Evolutionary conservation across 2,797 vertebrate genomes (phyloP).

Genomic region (Mionectes olivaceus): DNA sequence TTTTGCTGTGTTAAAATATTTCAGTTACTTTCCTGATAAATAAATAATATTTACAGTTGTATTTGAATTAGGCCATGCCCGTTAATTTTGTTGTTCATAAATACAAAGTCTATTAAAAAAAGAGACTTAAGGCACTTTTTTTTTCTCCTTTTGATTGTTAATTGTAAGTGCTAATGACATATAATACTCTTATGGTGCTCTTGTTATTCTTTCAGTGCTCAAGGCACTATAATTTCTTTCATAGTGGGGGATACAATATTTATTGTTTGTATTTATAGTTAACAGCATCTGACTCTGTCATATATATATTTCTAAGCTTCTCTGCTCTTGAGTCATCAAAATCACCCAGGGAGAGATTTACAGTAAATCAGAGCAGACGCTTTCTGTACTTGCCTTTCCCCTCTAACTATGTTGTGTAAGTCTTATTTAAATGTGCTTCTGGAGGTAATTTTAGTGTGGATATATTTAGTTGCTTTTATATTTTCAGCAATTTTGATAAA

Average conservation of each 20-base stretch:
- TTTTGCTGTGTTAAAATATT: not conserved
- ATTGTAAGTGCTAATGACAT: not conserved
- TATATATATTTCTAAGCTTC: conserved; percentile 39
- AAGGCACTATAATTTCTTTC: not conserved
- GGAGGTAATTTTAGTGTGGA: not conserved
- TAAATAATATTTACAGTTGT: not conserved
- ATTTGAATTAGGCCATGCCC: not conserved
- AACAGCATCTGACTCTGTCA: not conserved
- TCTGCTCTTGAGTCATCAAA: conserved; percentile 44
- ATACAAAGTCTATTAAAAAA: not conserved
- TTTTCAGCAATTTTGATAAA: conserved; percentile 38
- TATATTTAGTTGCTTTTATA: conserved; percentile 31
- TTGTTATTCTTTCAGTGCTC: not conserved
- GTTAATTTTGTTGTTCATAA: not conserved
- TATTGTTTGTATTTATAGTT: conserved; percentile 42
- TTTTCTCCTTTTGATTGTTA: not conserved
- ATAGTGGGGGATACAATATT: not conserved
- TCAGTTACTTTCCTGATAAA: not conserved
- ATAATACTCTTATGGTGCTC: not conserved
- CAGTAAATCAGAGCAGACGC: conserved; percentile 25
- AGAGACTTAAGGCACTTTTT: not conserved
- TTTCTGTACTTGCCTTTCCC: conserved; percentile 7
- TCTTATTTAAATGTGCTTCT: conserved; percentile 18
- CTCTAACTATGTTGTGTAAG: not conserved
- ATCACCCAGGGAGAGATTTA: conserved; percentile 28